A percentile compares a stretch with the other conserved stretches of the same genome.
Evolutionary conservation across 2,797 vertebrate species (phyloP).

Genomic region (Podarcis siculus): DNA sequence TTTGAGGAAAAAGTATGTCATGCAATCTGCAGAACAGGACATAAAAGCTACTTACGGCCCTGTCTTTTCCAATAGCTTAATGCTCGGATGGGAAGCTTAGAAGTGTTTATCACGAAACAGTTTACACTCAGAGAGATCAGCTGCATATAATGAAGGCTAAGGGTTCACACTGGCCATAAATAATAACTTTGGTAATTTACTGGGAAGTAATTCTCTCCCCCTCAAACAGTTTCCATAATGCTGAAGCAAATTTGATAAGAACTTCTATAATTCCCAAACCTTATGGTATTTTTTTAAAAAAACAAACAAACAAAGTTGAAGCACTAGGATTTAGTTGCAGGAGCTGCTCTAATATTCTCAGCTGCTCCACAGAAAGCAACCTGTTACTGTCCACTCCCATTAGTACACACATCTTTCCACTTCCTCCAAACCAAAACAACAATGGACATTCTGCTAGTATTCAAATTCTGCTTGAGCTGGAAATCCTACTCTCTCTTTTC

Average conservation of each 20-base stretch:
- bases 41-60: constrained; percentile 54
- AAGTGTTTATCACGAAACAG: constrained; percentile 65
- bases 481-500: too few relatives aligned
- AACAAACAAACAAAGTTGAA: not conserved
- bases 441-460: too few relatives aligned
- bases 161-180: constrained; percentile 39
- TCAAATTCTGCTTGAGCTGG: too few relatives aligned
- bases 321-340: not conserved
- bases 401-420: too few relatives aligned
- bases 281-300: not conserved
- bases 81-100: constrained; percentile 43
- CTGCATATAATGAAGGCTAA: constrained; percentile 65
- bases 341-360: not conserved
- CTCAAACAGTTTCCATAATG: constrained; percentile 45
- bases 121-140: constrained; percentile 64
- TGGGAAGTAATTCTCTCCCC: constrained; percentile 43
- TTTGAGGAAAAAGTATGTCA: constrained; percentile 39
- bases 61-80: not conserved
- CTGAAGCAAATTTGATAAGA: constrained; percentile 56
- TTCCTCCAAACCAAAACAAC: too few relatives aligned
- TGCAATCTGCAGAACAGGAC: constrained; percentile 41
- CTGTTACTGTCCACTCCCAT: not conserved
- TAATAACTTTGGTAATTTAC: constrained; percentile 14
- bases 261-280: constrained; percentile 56
- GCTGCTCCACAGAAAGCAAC: not conserved